A percentile compares a stretch with the other conserved stretches of the same genome.
Conservation (phyloP, 2,113 vertebrate genomes). For the Archilochus colubris region DNA sequence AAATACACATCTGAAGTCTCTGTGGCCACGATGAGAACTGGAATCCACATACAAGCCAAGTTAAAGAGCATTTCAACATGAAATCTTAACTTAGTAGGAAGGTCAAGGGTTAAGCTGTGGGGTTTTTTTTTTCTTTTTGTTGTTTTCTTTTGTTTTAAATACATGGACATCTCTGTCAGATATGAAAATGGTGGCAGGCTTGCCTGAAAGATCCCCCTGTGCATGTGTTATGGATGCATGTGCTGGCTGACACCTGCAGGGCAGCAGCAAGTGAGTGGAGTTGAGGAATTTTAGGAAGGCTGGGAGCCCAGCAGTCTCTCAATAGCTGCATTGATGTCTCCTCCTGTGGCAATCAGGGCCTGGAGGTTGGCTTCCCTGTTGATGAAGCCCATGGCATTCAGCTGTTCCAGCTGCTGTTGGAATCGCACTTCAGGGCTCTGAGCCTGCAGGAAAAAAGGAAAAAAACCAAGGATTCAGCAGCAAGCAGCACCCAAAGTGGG, state of each 20-base stretch:
- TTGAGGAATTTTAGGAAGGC: conserved; percentile 74
- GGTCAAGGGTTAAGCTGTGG: conserved; percentile 58
- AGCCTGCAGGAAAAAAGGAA: conserved; percentile 71
- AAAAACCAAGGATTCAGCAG: not conserved
- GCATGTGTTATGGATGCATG: conserved; percentile 48
- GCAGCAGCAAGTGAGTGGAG: not conserved
- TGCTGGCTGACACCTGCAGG: conserved; percentile 12
- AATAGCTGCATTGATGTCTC: conserved; percentile 85
- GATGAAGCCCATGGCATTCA: conserved; percentile 87
- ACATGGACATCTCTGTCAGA: conserved; percentile 53
- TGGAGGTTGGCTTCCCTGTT: conserved; percentile 85
- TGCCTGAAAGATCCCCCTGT: conserved; percentile 60
- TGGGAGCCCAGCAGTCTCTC: conserved; percentile 86
- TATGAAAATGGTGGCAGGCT: conserved; percentile 44
- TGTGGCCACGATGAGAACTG: conserved; percentile 66
- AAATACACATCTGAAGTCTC: conserved; percentile 67
- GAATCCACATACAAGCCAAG: conserved; percentile 70
- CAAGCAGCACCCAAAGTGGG: accelerated
- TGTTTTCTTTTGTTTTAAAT: conserved; percentile 44
- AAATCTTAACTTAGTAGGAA: conserved; percentile 68
- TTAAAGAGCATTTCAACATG: conserved; percentile 65
- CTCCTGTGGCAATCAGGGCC: conserved; percentile 83
- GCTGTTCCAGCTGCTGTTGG: conserved; percentile 91
- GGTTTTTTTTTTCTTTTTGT: too few species aligned
- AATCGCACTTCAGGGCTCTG: conserved; percentile 95